phyloP scores from a whole-genome alignment of 1,140 invertebrate species.

The Pogonus chalceus region DNA sequence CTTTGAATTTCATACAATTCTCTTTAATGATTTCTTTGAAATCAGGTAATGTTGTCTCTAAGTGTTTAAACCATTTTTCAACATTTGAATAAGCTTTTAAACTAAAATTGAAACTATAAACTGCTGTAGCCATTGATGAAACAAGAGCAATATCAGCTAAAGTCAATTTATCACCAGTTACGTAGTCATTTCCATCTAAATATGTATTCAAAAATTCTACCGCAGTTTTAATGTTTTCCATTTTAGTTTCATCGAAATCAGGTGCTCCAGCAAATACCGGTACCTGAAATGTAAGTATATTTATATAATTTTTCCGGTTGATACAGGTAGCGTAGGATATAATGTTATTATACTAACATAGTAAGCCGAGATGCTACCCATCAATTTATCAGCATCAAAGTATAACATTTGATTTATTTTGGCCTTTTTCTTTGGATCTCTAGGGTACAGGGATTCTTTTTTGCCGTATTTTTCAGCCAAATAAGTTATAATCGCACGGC shows the following conservation, averaged over 20 bases:
- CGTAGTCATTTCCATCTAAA: slow-evolving; percentile 30
- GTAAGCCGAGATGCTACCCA: slow-evolving; percentile 28
- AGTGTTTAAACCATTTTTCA: background rate
- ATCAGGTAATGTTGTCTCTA: background rate
- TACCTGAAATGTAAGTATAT: slow-evolving; percentile 23
- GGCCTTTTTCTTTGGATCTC: slow-evolving; percentile 36
- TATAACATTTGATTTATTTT: slow-evolving; percentile 37
- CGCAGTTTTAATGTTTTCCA: slow-evolving; percentile 29
- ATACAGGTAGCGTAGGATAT: background rate
- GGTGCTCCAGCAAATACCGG: slow-evolving; percentile 22
- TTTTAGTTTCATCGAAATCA: slow-evolving; percentile 18
- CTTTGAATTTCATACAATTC: background rate
- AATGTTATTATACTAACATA: slow-evolving; percentile 20
- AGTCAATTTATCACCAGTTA: slow-evolving; percentile 39
- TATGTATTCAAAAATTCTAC: slow-evolving; percentile 32
- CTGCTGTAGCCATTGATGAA: slow-evolving; percentile 19
- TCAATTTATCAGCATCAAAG: slow-evolving; percentile 39
- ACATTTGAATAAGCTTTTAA: background rate
- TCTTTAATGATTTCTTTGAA: background rate
- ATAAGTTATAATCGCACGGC: slow-evolving; percentile 39
- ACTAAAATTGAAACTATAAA: slow-evolving; percentile 17
- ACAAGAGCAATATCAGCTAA: slow-evolving; percentile 40
- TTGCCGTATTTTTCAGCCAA: slow-evolving; percentile 40
- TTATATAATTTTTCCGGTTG: background rate
- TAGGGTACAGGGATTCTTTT: slow-evolving; percentile 39